Conservation (phyloP, 2,797 vertebrate species). For the Rhinichthys osculus region DNA sequence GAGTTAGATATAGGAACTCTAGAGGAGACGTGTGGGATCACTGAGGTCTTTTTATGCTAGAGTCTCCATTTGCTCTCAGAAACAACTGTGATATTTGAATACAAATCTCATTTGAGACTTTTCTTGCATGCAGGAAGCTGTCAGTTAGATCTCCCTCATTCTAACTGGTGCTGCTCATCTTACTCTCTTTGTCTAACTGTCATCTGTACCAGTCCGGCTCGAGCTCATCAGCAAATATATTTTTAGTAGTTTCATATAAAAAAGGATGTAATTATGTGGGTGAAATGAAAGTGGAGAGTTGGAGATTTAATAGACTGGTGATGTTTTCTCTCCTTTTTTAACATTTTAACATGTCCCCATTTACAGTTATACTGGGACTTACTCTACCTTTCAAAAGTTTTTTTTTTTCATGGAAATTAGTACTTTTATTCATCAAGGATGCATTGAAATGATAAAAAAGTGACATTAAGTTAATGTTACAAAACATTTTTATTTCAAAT, state of each 20-base stretch:
- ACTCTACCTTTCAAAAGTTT: background rate
- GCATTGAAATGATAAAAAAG: background rate
- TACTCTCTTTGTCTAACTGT: background rate
- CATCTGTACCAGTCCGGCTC: background rate
- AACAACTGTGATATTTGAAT: background rate
- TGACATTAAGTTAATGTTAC: background rate
- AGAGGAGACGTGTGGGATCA: background rate
- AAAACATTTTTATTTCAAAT: background rate
- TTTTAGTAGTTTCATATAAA: background rate
- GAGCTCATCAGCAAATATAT: conserved; percentile 8
- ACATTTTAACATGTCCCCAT: background rate
- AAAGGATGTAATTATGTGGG: conserved; percentile 7
- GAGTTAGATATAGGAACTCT: too few species aligned
- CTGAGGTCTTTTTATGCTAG: background rate
- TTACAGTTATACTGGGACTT: background rate
- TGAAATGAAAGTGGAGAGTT: conserved; percentile 1
- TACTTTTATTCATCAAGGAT: background rate
- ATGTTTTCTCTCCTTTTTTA: background rate
- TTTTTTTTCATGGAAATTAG: background rate
- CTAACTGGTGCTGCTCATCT: conserved; percentile 19
- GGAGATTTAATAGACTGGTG: background rate
- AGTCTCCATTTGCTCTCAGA: background rate
- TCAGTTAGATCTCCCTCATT: conserved; percentile 50
- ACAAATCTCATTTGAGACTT: background rate
- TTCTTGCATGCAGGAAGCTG: conserved; percentile 14